Evolutionary conservation across 2,888 invertebrate genomes (phyloP).

Genomic region (Micropterix aruncella): DNA sequence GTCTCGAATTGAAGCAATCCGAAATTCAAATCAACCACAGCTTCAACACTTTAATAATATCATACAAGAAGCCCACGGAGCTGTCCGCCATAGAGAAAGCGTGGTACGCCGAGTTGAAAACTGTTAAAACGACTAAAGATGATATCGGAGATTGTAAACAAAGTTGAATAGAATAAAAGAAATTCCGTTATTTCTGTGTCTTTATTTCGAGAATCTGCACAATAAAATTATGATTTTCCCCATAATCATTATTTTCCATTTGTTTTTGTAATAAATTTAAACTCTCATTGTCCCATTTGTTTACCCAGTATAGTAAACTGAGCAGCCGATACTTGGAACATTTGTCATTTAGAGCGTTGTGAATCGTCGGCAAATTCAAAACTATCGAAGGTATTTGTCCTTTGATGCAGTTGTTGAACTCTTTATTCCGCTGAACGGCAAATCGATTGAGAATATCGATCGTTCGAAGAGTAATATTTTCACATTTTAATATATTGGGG

Average conservation of each 20-base stretch:
- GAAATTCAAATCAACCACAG: conserved; percentile 55
- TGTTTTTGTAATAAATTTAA: conserved; percentile 29
- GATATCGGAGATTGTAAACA: conserved; percentile 28
- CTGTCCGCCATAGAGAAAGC: conserved; percentile 57
- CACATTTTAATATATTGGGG: conserved; percentile 39
- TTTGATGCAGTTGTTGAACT: conserved; percentile 34
- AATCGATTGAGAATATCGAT: conserved; percentile 42
- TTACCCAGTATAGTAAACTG: conserved; percentile 39
- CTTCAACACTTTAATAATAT: conserved; percentile 63
- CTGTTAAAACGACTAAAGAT: conserved; percentile 30
- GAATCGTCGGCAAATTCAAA: conserved; percentile 25
- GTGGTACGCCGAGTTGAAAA: conserved; percentile 29
- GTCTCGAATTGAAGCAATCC: conserved; percentile 43
- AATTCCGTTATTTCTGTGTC: conserved; percentile 17
- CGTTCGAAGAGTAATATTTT: conserved; percentile 31
- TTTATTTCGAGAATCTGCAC: conserved; percentile 26
- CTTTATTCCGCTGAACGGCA: conserved; percentile 36
- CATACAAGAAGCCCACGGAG: conserved; percentile 63
- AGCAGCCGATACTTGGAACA: conserved; percentile 26
- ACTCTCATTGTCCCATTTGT: conserved; percentile 26
- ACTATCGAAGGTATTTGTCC: conserved; percentile 30
- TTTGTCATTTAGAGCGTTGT: conserved; percentile 21
- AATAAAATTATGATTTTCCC: conserved; percentile 24
- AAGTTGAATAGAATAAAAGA: conserved; percentile 13
- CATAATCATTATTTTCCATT: conserved; percentile 22